Evolutionary conservation across 1,140 invertebrate species (phyloP).

Genomic region (Cydia pomonella): DNA sequence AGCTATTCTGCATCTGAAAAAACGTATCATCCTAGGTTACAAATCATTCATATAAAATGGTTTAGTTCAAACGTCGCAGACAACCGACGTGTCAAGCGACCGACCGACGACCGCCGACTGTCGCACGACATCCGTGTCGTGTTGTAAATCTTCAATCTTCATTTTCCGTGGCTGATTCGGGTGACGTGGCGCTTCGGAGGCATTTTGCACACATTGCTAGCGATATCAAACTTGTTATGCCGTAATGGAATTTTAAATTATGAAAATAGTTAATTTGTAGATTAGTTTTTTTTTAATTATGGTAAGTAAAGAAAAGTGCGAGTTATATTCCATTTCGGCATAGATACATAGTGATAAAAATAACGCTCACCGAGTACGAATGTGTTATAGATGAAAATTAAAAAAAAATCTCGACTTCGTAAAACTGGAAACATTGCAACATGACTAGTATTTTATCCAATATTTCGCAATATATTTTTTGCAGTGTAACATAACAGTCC

Average conservation of each 20-base stretch:
- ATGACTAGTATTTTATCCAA: constrained; percentile 16
- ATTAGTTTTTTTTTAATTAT: constrained; percentile 14
- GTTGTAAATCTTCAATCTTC: constrained; percentile 35
- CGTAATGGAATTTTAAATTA: constrained; percentile 51
- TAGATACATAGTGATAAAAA: constrained; percentile 56
- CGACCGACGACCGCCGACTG: neutral
- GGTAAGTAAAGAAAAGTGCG: constrained; percentile 9
- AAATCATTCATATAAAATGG: neutral
- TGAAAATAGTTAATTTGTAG: constrained; percentile 34
- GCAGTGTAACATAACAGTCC: no score
- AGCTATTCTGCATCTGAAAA: neutral
- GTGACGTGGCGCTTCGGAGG: constrained; percentile 60
- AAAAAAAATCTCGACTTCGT: neutral
- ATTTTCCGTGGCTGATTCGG: constrained; percentile 65
- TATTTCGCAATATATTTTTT: no score
- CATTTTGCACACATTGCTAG: constrained; percentile 76
- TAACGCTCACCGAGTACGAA: constrained; percentile 69
- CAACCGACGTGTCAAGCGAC: neutral
- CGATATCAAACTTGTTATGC: constrained; percentile 55
- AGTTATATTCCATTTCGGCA: constrained; percentile 57
- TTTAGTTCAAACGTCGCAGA: neutral
- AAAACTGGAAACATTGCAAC: constrained; percentile 39
- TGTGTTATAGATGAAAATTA: constrained; percentile 40
- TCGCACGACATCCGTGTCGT: neutral
- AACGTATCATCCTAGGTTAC: neutral